A percentile compares a stretch with the other conserved stretches of the same genome.
phyloP scores from a whole-genome alignment of 2,888 invertebrate species.

The Oithona nana region DNA sequence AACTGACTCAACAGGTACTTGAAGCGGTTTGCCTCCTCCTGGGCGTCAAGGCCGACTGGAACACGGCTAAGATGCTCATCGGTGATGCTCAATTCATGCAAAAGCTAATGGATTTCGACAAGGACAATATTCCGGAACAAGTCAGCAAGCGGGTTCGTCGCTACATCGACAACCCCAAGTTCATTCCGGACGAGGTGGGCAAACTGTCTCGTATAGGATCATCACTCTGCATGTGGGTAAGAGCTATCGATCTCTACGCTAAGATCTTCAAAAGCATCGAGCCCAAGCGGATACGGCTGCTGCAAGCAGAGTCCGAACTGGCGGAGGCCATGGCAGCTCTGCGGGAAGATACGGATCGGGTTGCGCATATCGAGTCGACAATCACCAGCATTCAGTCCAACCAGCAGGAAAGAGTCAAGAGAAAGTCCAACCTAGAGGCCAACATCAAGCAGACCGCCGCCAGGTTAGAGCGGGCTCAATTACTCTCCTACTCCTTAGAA shows the following conservation, averaged over 20 bases:
- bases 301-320: conserved; percentile 48
- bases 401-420: neutral
- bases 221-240: conserved; percentile 79
- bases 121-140: conserved; percentile 60
- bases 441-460: neutral
- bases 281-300: conserved; percentile 60
- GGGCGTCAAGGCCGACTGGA: conserved; percentile 67
- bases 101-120: conserved; percentile 60
- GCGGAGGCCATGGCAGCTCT: conserved; percentile 53
- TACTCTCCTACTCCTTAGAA: conserved; percentile 15
- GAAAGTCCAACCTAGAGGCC: neutral
- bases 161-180: conserved; percentile 67
- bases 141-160: conserved; percentile 53
- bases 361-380: conserved; percentile 50
- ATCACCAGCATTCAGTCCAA: conserved; percentile 11
- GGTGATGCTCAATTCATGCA: conserved; percentile 66
- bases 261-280: conserved; percentile 69
- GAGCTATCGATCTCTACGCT: conserved; percentile 72
- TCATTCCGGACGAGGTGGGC: conserved; percentile 59
- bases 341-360: conserved; percentile 54
- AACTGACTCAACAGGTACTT: conserved; percentile 70
- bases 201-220: conserved; percentile 71
- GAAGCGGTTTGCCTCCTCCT: conserved; percentile 71
- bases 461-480: conserved; percentile 12
- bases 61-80: conserved; percentile 54